phyloP scores from a whole-genome alignment of 2,113 vertebrate species.

The Eclectus roratus region DNA sequence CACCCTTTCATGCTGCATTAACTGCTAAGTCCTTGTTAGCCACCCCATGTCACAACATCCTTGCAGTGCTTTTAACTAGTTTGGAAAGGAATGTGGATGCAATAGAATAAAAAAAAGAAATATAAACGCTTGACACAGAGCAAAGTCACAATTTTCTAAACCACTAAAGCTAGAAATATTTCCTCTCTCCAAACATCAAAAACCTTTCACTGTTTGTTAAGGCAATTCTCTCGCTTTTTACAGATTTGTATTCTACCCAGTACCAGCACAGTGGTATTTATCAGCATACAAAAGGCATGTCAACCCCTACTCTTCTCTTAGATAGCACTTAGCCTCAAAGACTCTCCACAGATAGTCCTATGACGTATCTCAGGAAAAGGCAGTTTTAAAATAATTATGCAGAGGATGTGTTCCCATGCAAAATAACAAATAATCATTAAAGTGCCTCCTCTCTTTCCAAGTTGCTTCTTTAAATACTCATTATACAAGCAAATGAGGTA shows the following conservation, averaged over 20 bases:
- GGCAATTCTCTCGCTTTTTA: not conserved
- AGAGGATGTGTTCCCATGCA: slow-evolving; percentile 23
- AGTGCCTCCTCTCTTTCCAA: not conserved
- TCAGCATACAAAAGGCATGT: not conserved
- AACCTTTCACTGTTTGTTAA: not conserved
- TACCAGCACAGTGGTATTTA: not conserved
- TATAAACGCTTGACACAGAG: not conserved
- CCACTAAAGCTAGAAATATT: not conserved
- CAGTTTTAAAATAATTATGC: slow-evolving; percentile 37
- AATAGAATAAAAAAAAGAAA: not conserved
- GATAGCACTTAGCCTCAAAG: not conserved
- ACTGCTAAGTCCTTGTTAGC: not conserved
- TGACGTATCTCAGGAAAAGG: not conserved
- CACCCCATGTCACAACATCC: not conserved
- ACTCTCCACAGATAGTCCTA: not conserved
- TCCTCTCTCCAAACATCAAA: not conserved
- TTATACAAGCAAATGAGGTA: slow-evolving; percentile 20
- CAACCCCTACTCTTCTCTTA: slow-evolving; percentile 6
- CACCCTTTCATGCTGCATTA: not conserved
- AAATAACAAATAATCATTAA: slow-evolving; percentile 38
- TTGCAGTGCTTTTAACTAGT: not conserved
- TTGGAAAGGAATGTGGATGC: not conserved
- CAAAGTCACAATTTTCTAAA: not conserved
- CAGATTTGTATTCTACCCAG: not conserved
- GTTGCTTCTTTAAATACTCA: slow-evolving; percentile 5